These are phyloP conservation scores for Chaetodon trifascialis DNA, from an alignment of 2,113 vertebrate genomes.

Conservation along the genomic window DNA sequence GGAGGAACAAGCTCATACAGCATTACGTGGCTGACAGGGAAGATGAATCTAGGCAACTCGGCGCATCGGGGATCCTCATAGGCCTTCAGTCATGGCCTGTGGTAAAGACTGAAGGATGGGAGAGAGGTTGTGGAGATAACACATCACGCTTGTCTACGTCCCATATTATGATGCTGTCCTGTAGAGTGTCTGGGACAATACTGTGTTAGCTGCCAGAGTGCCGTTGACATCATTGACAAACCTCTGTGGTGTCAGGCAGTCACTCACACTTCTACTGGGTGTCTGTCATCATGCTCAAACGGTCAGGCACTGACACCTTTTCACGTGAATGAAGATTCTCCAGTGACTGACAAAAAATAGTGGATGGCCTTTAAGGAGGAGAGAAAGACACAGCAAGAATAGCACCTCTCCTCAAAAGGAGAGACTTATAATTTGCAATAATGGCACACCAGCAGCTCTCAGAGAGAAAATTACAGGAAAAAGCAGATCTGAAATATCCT, in stretches of 20 bases:
- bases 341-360: constrained; percentile 84
- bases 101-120: constrained; percentile 77
- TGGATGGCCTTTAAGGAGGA: constrained; percentile 77
- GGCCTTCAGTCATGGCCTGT: constrained; percentile 66
- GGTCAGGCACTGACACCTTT: constrained; percentile 87
- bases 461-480: constrained; percentile 87
- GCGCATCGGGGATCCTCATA: constrained; percentile 69
- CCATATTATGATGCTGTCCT: constrained; percentile 68
- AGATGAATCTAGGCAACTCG: constrained; percentile 77
- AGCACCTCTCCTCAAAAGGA: constrained; percentile 85
- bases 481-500: constrained; percentile 85
- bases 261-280: constrained; percentile 82
- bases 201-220: constrained; percentile 80
- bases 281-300: constrained; percentile 88
- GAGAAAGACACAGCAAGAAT: constrained; percentile 83
- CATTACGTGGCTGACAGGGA: constrained; percentile 79
- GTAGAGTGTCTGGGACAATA: constrained; percentile 75
- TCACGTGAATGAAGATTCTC: constrained; percentile 86
- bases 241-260: constrained; percentile 77
- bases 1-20: constrained; percentile 80
- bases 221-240: constrained; percentile 80
- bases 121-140: constrained; percentile 76
- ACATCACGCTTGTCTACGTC: constrained; percentile 70
- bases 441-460: constrained; percentile 88
- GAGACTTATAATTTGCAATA: constrained; percentile 94